Base-by-base conservation (phyloP, 2,113 vertebrate genomes). In the Chelonoidis abingdonii region DNA sequence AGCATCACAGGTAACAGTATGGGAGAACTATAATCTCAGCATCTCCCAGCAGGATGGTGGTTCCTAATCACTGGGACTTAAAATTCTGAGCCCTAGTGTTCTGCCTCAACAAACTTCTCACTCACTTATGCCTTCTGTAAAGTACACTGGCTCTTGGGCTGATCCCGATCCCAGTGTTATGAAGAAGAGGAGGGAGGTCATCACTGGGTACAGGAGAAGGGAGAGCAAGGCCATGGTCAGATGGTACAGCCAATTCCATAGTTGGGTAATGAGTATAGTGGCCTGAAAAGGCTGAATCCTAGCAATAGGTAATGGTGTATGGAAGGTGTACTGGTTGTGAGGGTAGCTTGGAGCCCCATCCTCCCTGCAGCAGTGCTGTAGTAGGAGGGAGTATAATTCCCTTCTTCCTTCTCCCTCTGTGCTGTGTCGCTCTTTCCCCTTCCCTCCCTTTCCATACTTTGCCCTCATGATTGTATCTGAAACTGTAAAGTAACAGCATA, bases 401-500 rank as follows among this genome's bases (percentile, higher is more conserved):
- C 52, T 38, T 84, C 82, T 56, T 4, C 44, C 54, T 1, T 22
- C 27, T 92, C 50, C 31, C 11, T 79, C 82, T 96, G 78, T 95
- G 83, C 81, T 94, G 92, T 75, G 86, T 10, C 86, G 49, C 7
- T 88, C 5, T 5, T 81, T 93, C 21, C 69, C n/a, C 44, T 95
- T 92, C 85, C 53, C 8, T 27, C 49, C 90, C 93, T 84, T 83
- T 13, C 17, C 62, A 69, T 69, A 21, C 14, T 69, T 16, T 69
- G 62, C 35, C 41, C 38, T 83, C 82, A 44, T 84, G 78, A 41
- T 92, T 83, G 8, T 85, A 24, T 76, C 24, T 76, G 35, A 76
- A 25, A 95, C 54, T 95, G 88, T 80, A 87, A 93, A 84, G 81
- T 89, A 87, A 78, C 65, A 85, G 57, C 27, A 80, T 84, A 41